Percentiles rank a stretch among this genome's conserved stretches.
These are phyloP conservation scores for Helogale parvula DNA, from an alignment of 2,113 vertebrate genomes.

Conservation along the genomic window DNA sequence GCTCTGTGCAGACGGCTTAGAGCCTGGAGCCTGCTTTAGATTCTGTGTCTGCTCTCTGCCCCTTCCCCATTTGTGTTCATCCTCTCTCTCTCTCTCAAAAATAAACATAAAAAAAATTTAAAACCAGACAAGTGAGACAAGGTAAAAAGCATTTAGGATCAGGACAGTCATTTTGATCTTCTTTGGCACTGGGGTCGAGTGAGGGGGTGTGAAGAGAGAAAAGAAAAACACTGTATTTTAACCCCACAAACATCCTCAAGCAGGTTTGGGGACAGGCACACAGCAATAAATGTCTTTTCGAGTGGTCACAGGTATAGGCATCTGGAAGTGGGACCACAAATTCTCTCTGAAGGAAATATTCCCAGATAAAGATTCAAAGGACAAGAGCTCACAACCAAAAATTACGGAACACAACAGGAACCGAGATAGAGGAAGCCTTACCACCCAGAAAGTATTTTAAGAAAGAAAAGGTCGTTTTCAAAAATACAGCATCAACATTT, in stretches of 20 bases:
- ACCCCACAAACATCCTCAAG: neutral
- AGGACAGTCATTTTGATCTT: neutral
- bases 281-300: neutral
- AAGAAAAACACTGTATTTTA: neutral
- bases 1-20: too few relatives aligned
- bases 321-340: neutral
- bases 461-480: neutral
- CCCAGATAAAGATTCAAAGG: neutral
- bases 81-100: too few relatives aligned
- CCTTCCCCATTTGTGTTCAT: too few relatives aligned
- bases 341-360: neutral
- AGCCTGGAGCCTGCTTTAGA: too few relatives aligned
- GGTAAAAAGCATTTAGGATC: neutral
- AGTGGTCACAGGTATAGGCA: neutral
- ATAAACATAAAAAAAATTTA: too few relatives aligned
- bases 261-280: neutral
- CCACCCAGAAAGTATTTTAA: neutral
- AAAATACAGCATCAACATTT: neutral
- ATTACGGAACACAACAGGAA: neutral
- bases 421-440: neutral
- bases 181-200: too few relatives aligned
- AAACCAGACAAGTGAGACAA: neutral
- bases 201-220: neutral
- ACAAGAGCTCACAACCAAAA: neutral
- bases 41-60: too few relatives aligned